phyloP scores from a whole-genome alignment of 2,113 vertebrate genomes.

The Eptesicus fuscus region DNA sequence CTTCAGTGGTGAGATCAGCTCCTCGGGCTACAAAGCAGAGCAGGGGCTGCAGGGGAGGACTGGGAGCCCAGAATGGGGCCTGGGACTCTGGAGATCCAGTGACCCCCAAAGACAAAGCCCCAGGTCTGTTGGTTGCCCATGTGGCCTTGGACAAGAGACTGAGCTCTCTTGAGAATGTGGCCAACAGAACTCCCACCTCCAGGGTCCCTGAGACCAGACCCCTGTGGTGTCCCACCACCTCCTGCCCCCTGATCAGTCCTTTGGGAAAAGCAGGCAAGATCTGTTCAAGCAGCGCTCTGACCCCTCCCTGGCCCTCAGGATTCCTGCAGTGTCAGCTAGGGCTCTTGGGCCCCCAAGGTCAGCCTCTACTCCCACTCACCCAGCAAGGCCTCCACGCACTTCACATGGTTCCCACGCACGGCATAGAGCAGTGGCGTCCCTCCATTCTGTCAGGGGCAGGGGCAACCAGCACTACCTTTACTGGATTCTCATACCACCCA shows the following conservation, averaged over 20 bases:
- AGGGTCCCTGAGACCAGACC: not conserved
- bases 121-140: not conserved
- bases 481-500: not conserved
- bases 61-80: not conserved
- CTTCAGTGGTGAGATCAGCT: constrained; percentile 94
- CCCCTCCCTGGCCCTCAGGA: not conserved
- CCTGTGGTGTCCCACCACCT: not conserved
- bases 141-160: not conserved
- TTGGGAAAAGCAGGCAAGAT: not conserved
- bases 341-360: not conserved
- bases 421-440: constrained; percentile 97
- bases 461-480: not conserved
- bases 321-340: no score
- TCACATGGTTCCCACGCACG: constrained; percentile 93
- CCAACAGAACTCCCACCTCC: not conserved
- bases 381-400: constrained; percentile 92
- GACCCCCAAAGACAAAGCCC: not conserved
- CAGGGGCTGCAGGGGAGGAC: not conserved
- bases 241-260: not conserved
- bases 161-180: not conserved
- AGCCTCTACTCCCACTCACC: constrained; percentile 79
- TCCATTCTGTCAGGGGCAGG: constrained; percentile 86
- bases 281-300: not conserved
- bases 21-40: constrained; percentile 81
- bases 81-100: not conserved